Base-by-base conservation (phyloP, 2,888 invertebrate species). In the Pyrrhosoma nymphula region DNA sequence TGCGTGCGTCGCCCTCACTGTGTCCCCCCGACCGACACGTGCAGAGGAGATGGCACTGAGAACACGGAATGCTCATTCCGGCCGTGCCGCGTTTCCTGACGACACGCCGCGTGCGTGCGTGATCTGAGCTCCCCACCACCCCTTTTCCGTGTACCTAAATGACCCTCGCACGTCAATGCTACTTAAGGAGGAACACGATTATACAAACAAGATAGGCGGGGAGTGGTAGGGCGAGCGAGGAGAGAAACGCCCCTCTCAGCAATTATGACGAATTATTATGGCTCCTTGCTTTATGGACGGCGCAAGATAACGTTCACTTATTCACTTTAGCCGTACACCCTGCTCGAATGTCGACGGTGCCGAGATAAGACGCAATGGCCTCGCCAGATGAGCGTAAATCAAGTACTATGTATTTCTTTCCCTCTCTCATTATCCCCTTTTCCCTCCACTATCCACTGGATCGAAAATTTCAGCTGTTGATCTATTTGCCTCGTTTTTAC, bases 231-330 rank as follows among this genome's bases (percentile, higher is more conserved):
- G 30, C 0, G 75, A 30, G 75, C 0, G 75, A 82, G 35, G 26
- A 47, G 82, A 82, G 82, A 82, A 82, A 82, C 82, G 82, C 82
- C 82, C 82, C 82, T 82, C 82, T 82, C 35, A 82, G 82, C 82
- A 82, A 82, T 82, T 82, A 82, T 82, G 82, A 82, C 82, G 82
- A 82, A 82, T 82, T 82, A 82, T 82, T 82, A 82, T 82, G 82
- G 82, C 82, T 35, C 26, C 82, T 82, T 82, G 82, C 82, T 82
- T 82, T 82, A 82, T 82, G 82, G 82, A 82, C 30, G 35, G 12
- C 30, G 60, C 16, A 14, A 35, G 82, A 82, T 82, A 82, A 82
- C 82, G 82, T n/a, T 35, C 82, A 82, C 82, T 82, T 82, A 82
- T 82, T 82, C 82, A 82, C 82, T 82, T 82, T 82, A 82, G 35